phyloP scores from a whole-genome alignment of 2,888 invertebrate genomes.

The Perizoma affinitatum region DNA sequence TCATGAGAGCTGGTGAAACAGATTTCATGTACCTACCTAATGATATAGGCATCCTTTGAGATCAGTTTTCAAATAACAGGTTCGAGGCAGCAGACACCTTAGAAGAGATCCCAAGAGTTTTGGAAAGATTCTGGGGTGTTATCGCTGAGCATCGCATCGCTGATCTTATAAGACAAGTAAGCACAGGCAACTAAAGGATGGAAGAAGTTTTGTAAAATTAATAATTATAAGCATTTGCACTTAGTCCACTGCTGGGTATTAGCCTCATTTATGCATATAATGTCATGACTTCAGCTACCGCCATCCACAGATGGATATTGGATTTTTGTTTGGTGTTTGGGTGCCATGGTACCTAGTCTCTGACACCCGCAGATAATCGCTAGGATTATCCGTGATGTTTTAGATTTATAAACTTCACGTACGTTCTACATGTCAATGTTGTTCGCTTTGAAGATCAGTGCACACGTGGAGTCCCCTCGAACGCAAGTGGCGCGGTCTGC shows the following conservation, averaged over 20 bases:
- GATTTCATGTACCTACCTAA: too few relatives aligned
- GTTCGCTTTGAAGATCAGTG: conserved; percentile 51
- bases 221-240: background rate
- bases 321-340: too few relatives aligned
- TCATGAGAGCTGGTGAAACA: too few relatives aligned
- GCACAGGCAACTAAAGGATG: background rate
- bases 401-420: too few relatives aligned
- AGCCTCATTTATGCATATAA: too few relatives aligned
- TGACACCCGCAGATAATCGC: background rate
- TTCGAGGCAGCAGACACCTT: conserved; percentile 63
- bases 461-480: conserved; percentile 70
- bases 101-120: conserved; percentile 59
- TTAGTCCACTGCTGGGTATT: background rate
- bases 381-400: too few relatives aligned
- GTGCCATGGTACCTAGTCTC: too few relatives aligned
- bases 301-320: too few relatives aligned
- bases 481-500: conserved; percentile 69
- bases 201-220: background rate
- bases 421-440: background rate
- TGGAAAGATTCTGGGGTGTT: conserved; percentile 67
- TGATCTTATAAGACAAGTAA: conserved; percentile 70
- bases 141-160: conserved; percentile 67
- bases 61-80: conserved; percentile 48
- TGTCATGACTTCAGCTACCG: too few relatives aligned
- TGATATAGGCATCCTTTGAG: too few relatives aligned